These are phyloP conservation scores for Propsilocerus akamusi DNA, from an alignment of 1,140 invertebrate species.

Conservation along the genomic window DNA sequence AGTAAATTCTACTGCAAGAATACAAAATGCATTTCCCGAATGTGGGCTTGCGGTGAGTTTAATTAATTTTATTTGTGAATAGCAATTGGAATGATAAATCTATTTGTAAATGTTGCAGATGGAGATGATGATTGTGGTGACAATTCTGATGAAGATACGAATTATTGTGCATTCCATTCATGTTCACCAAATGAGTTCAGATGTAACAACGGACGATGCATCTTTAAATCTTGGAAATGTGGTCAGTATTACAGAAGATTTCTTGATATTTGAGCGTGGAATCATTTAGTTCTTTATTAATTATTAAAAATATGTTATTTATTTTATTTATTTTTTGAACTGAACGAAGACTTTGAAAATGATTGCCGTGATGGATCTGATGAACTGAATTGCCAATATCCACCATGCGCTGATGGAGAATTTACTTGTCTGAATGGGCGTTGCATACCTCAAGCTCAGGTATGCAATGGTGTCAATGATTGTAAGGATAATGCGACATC, in stretches of 20 bases:
- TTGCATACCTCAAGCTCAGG: constrained; percentile 70
- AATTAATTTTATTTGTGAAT: background rate
- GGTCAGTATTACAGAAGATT: constrained; percentile 30
- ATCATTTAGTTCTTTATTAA: background rate
- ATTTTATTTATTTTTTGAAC: background rate
- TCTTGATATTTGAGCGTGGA: background rate
- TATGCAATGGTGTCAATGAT: constrained; percentile 87
- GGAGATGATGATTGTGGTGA: constrained; percentile 91
- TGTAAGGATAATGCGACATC: constrained; percentile 86
- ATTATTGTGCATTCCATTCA: constrained; percentile 86
- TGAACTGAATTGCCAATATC: constrained; percentile 80
- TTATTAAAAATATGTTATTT: background rate
- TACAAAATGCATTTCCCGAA: constrained; percentile 83
- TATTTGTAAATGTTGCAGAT: no score
- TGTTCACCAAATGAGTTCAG: constrained; percentile 85
- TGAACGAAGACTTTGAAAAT: constrained; percentile 37
- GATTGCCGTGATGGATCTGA: constrained; percentile 89
- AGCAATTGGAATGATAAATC: no score
- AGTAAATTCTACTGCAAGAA: constrained; percentile 88
- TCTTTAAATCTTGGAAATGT: constrained; percentile 88
- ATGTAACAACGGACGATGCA: constrained; percentile 86
- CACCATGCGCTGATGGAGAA: constrained; percentile 74
- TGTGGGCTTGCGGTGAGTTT: constrained; percentile 82
- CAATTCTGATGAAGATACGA: constrained; percentile 78
- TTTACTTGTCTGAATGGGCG: constrained; percentile 85